Conservation (phyloP, 2,113 vertebrate species). For the Casuarius casuarius region DNA sequence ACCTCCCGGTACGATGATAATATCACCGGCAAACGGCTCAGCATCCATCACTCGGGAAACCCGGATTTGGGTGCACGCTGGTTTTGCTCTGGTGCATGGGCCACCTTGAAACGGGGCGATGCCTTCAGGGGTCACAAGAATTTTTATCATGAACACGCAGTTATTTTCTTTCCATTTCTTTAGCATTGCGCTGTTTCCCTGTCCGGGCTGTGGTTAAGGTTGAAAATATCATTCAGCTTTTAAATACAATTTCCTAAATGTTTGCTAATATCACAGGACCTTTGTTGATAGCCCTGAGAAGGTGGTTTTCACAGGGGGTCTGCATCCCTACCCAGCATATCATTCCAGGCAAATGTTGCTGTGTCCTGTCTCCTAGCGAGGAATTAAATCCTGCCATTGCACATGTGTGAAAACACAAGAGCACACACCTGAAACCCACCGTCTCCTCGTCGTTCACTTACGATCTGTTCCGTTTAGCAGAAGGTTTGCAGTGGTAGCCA, state of each 20-base stretch:
- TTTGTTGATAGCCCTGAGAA: neutral
- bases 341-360: neutral
- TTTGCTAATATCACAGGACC: neutral
- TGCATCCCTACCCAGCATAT: neutral
- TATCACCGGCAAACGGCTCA: neutral
- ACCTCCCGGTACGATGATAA: neutral
- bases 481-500: neutral
- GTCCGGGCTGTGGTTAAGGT: neutral
- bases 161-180: neutral
- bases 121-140: neutral
- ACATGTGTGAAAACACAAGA: neutral
- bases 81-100: neutral
- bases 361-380: neutral
- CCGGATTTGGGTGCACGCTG: neutral
- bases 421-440: fast-evolving
- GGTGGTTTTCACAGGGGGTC: fast-evolving
- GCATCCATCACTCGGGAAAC: neutral
- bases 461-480: neutral
- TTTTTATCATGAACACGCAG: neutral
- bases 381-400: neutral
- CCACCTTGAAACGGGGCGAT: neutral
- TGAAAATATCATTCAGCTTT: neutral
- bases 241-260: neutral
- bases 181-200: neutral
- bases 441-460: fast-evolving